Evolutionary conservation across 2,113 vertebrate species (phyloP), one percentile per base, ranked within the genome.

Genomic region (Grus americana): DNA sequence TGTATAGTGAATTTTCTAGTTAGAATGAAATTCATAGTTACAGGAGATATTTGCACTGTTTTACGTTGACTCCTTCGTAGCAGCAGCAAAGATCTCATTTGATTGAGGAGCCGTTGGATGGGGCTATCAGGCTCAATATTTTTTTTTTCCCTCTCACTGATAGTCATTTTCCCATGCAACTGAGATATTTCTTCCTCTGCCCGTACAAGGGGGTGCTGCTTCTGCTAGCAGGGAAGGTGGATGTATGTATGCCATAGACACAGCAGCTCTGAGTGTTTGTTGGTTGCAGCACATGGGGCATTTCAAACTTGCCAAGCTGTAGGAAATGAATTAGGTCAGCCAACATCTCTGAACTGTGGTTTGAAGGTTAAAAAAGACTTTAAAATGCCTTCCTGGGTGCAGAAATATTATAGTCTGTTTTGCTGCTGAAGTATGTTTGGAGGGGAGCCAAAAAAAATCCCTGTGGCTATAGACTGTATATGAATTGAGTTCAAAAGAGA

Each of bases 361-460:
- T 74, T 96, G 94, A 95, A 96, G 95, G 92, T 92, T 96, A 96
- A 90, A 92, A 85, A 90, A 79, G 38, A 65, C 50, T 94, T 86
- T 36, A 70, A 86, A 88, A 90, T 10, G 11, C 34, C 73, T 96
- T 96, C 86, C 81, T 90, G 84, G 65, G 79, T 90, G 72, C 84
- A 92, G 83, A 95, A 93, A 71, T 88, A 81, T 29, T 75, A 40
- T 23, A 49, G 86, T 49, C 57, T 88, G 54, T 81, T 92, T 86
- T 86, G 78, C 79, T 81, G 88, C 61, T 88, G 71, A 87, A 79
- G 86, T 30, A 74, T 29, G 30, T 80, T 96, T 96, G 96, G 94
- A 96, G 61, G 14, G 34, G 42, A 92, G 95, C 95, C 88, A 96
- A 81, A 44, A 91, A 88, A 86, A 86, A 47, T 88, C 73, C 38